Conservation (phyloP, 2,113 vertebrate genomes). For the Pungitius pungitius region DNA sequence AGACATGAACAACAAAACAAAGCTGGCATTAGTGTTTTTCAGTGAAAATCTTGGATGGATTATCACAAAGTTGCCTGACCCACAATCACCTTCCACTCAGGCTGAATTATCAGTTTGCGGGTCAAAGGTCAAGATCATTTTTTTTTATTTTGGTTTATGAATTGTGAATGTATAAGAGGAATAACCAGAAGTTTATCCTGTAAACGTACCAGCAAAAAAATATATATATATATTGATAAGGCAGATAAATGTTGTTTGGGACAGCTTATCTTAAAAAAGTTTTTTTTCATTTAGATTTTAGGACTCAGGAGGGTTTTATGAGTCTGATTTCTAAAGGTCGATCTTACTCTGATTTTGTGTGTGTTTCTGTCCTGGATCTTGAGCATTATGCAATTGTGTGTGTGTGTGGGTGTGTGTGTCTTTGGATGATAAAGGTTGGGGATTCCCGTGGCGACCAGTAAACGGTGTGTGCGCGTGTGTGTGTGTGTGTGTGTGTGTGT, state of each 20-base stretch:
- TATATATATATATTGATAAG: neutral
- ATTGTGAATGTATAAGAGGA: too few species aligned
- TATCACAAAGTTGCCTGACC: too few species aligned
- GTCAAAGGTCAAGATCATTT: too few species aligned
- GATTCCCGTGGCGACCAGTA: conserved; percentile 74
- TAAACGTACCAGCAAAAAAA: neutral
- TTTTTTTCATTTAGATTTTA: neutral
- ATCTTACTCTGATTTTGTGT: neutral
- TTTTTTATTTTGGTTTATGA: neutral
- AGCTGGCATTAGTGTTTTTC: too few species aligned
- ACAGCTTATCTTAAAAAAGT: neutral
- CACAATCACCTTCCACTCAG: too few species aligned
- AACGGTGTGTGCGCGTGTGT: conserved; percentile 43
- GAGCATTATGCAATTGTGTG: conserved; percentile 13
- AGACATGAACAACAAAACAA: too few species aligned
- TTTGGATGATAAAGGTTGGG: conserved; percentile 61
- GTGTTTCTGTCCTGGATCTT: neutral
- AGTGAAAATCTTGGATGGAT: too few species aligned
- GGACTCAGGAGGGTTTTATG: neutral
- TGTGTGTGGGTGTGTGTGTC: conserved; percentile 36
- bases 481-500: conserved; percentile 39
- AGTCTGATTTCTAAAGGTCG: conserved; percentile 2
- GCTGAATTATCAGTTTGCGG: too few species aligned
- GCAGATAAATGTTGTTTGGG: neutral
- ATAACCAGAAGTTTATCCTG: neutral